These are phyloP conservation scores for Sisyra nigra DNA, from an alignment of 2,888 invertebrate genomes.

Conservation along the genomic window DNA sequence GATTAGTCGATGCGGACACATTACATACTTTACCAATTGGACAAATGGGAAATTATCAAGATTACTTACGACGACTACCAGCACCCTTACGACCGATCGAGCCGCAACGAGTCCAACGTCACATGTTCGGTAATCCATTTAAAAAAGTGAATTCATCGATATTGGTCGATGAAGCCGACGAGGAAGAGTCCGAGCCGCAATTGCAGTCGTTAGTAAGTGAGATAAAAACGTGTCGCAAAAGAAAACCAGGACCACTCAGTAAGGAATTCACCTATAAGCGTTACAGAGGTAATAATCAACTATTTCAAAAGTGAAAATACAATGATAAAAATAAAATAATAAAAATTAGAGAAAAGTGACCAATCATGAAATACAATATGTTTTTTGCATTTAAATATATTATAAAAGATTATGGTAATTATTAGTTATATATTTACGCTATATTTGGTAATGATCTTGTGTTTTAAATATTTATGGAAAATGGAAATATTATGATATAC, in stretches of 20 bases:
- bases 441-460: too few relatives aligned
- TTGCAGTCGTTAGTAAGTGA: background rate
- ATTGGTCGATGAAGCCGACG: conserved; percentile 83
- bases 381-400: too few relatives aligned
- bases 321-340: too few relatives aligned
- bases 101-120: conserved; percentile 84
- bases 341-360: too few relatives aligned
- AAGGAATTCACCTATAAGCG: conserved; percentile 35
- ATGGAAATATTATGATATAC: too few relatives aligned
- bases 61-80: conserved; percentile 87
- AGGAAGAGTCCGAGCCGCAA: conserved; percentile 45
- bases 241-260: conserved; percentile 68
- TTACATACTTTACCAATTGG: conserved; percentile 90
- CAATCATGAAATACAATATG: too few relatives aligned
- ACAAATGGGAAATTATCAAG: conserved; percentile 99
- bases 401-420: too few relatives aligned
- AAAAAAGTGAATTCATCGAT: conserved; percentile 83
- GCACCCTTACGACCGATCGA: conserved; percentile 88
- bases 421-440: too few relatives aligned
- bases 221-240: conserved; percentile 29
- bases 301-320: too few relatives aligned
- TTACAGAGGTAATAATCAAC: too few relatives aligned
- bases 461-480: too few relatives aligned
- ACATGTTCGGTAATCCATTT: conserved; percentile 99
- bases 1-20: conserved; percentile 75